Evolutionary conservation across 2,888 invertebrate genomes (phyloP), one percentile per base, ranked within the genome.

Genomic region (Cephus spinipes): DNA sequence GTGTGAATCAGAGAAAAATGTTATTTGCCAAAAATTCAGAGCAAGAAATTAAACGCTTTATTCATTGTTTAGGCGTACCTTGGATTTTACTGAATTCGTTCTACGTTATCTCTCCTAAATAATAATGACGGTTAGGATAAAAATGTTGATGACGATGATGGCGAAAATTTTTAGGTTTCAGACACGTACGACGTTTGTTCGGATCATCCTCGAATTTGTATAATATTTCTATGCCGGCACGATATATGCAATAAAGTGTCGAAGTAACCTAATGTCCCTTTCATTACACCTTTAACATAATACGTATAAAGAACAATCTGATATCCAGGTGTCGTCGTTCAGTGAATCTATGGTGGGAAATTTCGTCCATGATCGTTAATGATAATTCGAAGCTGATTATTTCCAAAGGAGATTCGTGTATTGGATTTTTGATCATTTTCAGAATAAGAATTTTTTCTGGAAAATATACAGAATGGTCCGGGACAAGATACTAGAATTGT

Each of bases 181-280:
- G 40, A 55, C 40, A 55, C 40, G 23, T 55, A 23, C 40, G 40
- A 55, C 23, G 40, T 55, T 55, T 55, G 40, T 55, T 55, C 40
- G 40, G 40, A 85, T 81, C 78, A 83, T 87, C 84, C 85, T 86
- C 85, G 85, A 85, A 88, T 90, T 90, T 90, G 89, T 90, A 90
- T 89, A 79, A 90, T 90, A 90, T 90, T 90, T 90, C 89, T 90
- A 90, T 90, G 88, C 89, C 85, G 85, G 86, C 88, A 88, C 89
- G 87, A 85, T 88, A 84, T 86, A 89, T 84, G 87, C 88, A 90
- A 90, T 89, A 90, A 89, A 88, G 83, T 86, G 84, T 86, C 87
- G 82, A 88, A 86, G 77, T 82, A 84, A 84, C 79, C 75, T 31
- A 33, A 30, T 31, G 40, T 55, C 6, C 6, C 23, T 55, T 55